phyloP scores from a whole-genome alignment of 2,888 invertebrate species.

The Tenthredo notha region DNA sequence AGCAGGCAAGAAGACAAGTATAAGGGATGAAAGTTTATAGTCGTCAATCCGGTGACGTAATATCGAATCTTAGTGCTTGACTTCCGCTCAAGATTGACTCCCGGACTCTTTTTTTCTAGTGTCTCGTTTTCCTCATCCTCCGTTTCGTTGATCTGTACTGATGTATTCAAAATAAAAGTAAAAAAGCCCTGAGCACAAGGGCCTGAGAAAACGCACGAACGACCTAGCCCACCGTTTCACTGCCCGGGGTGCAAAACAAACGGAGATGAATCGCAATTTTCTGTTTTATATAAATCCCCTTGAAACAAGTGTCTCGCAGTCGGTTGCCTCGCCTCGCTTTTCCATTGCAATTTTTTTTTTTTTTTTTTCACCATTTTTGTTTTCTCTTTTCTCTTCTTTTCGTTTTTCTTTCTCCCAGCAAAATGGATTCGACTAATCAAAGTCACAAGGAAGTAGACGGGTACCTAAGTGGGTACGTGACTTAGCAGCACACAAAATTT shows the following conservation, averaged over 20 bases:
- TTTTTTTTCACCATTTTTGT: neutral
- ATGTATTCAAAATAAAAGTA: conserved; percentile 6
- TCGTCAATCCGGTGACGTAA: conserved; percentile 22
- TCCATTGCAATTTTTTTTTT: neutral
- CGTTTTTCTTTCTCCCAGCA: neutral
- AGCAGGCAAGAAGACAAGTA: neutral
- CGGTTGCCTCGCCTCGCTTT: neutral
- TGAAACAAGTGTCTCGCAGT: neutral
- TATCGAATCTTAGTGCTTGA: conserved; percentile 22
- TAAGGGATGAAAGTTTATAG: neutral
- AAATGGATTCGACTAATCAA: conserved; percentile 34
- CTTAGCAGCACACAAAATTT: conserved; percentile 13
- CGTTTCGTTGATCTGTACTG: neutral
- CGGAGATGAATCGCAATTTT: conserved; percentile 1
- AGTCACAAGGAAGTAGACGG: conserved; percentile 18
- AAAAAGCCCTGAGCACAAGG: neutral
- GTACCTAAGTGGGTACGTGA: conserved; percentile 12
- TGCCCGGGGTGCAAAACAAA: conserved; percentile 9
- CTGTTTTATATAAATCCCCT: conserved; percentile 11
- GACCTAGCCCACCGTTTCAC: neutral
- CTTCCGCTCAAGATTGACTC: conserved; percentile 27
- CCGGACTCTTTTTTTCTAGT: neutral
- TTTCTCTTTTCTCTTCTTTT: neutral
- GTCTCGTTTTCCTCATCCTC: neutral
- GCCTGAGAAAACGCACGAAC: neutral